These are phyloP conservation scores for Liolophura sinensis DNA, from an alignment of 1,140 invertebrate species.

Conservation along the genomic window DNA sequence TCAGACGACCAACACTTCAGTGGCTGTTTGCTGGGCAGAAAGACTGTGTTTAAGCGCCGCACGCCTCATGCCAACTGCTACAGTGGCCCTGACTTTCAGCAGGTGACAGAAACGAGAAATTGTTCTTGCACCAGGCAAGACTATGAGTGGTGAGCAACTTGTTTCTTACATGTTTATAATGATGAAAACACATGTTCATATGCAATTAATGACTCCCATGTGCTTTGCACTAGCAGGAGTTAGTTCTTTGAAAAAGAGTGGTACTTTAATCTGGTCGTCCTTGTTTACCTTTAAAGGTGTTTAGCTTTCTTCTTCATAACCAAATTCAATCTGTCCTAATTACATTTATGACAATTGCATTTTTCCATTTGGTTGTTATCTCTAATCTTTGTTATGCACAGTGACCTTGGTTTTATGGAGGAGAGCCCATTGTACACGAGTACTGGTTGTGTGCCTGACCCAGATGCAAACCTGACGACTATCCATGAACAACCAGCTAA, in stretches of 20 bases:
- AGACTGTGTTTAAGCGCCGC: conserved; percentile 75
- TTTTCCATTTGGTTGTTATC: not conserved
- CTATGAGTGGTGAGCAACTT: conserved; percentile 74
- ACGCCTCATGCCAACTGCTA: conserved; percentile 75
- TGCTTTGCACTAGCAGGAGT: no score
- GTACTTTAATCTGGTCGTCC: no score
- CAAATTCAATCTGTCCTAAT: no score
- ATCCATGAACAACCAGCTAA: conserved; percentile 67
- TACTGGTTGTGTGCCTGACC: conserved; percentile 19
- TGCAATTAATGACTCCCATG: not conserved
- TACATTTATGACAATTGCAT: no score
- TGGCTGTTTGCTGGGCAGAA: conserved; percentile 75
- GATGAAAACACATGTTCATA: not conserved
- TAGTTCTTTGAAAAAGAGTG: no score
- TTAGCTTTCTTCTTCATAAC: no score
- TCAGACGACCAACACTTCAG: conserved; percentile 26
- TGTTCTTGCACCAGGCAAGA: conserved; percentile 80
- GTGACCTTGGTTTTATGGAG: conserved; percentile 64
- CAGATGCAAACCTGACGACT: conserved; percentile 57
- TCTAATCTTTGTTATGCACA: conserved; percentile 50
- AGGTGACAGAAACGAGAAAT: conserved; percentile 68
- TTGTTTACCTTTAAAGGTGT: no score
- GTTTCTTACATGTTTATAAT: not conserved
- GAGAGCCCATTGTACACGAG: not conserved
- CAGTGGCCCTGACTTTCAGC: conserved; percentile 76